Evolutionary conservation across 2,888 invertebrate genomes (phyloP), one percentile per base, ranked within the genome.

Genomic region (Ditylenchus weischeri): DNA sequence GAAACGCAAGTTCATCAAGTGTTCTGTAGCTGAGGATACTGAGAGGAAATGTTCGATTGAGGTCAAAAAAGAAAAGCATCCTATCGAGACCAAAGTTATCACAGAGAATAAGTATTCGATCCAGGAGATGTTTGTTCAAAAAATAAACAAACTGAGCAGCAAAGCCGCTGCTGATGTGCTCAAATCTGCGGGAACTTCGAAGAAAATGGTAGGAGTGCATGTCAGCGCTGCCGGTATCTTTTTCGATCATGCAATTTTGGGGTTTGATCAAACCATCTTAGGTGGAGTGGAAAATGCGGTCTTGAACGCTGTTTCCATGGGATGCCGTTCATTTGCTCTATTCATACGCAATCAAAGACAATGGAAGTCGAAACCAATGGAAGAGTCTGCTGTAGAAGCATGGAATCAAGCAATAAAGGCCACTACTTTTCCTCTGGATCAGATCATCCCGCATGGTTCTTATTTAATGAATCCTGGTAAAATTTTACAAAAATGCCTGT

Each of bases 381-480:
- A 76, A n/a, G 79, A 78, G 4, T 66, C 65, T n/a, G 67, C 66
- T 0, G 75, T 78, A 2, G 76, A 76, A 5, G 78, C 76, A 50
- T 85, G 85, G 78, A 80, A 77, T 66, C 66, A 74, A 10, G 81
- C 83, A 8, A 76, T 83, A 35, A 38, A 84, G 82, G 77, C 79
- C 36, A 76, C 79, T 61, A 74, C 63, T 0, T 78, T 75, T 57
- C 72, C 76, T 21, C 62, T 78, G 49, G 72, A 78, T n/a, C 71
- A 76, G 38, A 83, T 77, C 76, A 79, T 82, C 35, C 83, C 76
- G 68, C 86, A 76, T 70, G 86, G 85, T 1, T 85, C 85, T 0
- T 86, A 86, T 72, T 76, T 86, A 54, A 75, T 86, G 74, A 86
- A 86, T 76, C 83, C 84, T 65, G 86, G 85, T 7, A 29, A 29